Evolutionary conservation across 2,888 invertebrate genomes (phyloP), one percentile per base, ranked within the genome.

Genomic region (Gerris lacustris): DNA sequence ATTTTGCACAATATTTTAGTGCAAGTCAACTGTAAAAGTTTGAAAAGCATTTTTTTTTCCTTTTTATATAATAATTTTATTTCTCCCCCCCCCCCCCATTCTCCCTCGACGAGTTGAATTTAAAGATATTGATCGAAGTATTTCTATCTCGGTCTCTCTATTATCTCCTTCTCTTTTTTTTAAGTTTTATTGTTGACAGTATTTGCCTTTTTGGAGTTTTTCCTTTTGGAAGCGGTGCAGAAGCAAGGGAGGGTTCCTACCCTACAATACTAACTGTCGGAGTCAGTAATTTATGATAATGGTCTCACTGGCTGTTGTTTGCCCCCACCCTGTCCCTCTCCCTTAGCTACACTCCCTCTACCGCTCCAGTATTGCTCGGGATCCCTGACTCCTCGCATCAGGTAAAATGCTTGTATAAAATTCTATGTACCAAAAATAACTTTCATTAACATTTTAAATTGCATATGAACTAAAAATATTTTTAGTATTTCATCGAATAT

Each of bases 261-360:
- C 63, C 70, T 63, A 73, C 73, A 73, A 73, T 73, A 73, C 73
- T 73, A 73, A 73, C 73, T 73, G 73, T 73, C 73, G 72, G 44
- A 55, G 70, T 67, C 69, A 63, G 73, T 73, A 73, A 73, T 73
- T 73, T 73, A 73, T 73, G 73, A 71, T 73, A 73, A 73, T 73
- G 73, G 72, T 63, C 67, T 67, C 69, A 69, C 69, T 69, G 69
- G 71, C 55, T 11, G 55, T 55, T 9, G 55, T 9, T 55, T 11
- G 15, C 9, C 55, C 55, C 55, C 55, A 55, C 55, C 55, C 15
- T 55, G 9, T 11, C 9, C 55, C 55, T 15, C 9, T 15, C 55
- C 55, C 15, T 11, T 55, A 2, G 11, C 55, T 55, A 55, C 55
- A 11, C 55, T 55, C 55, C 55, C 55, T 55, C 55, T 11, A 55